phyloP scores from a whole-genome alignment of 2,888 invertebrate species.

The Callinectes sapidus region DNA sequence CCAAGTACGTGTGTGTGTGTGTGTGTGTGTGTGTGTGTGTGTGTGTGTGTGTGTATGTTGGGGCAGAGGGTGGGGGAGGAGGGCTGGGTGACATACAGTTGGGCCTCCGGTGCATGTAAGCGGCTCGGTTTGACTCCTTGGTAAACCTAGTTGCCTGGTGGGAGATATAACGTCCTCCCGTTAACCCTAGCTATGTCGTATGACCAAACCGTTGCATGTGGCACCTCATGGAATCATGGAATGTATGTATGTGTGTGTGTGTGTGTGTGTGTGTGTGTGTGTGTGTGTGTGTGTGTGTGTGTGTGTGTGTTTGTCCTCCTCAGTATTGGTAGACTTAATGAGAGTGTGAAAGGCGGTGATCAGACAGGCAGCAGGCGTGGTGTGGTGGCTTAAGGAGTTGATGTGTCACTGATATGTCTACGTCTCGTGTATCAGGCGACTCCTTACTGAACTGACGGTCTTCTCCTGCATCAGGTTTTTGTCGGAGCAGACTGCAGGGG shows the following conservation, averaged over 20 bases:
- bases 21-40: constrained; percentile 32
- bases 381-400: neutral
- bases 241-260: neutral
- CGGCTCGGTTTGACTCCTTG: too few relatives aligned
- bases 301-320: neutral
- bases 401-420: constrained; percentile 11
- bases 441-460: neutral
- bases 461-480: constrained; percentile 50
- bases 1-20: constrained; percentile 63
- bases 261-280: constrained; percentile 18
- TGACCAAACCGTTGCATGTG: too few relatives aligned
- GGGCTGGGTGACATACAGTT: too few relatives aligned
- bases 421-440: neutral
- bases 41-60: too few relatives aligned
- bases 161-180: too few relatives aligned
- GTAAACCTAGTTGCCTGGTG: too few relatives aligned
- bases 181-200: too few relatives aligned
- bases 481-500: constrained; percentile 58
- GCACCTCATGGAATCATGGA: too few relatives aligned
- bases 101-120: too few relatives aligned
- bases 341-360: neutral
- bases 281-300: constrained; percentile 18
- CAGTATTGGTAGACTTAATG: constrained; percentile 15
- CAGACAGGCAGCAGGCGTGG: constrained; percentile 18
- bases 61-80: too few relatives aligned